Percentiles rank a stretch among this genome's conserved stretches.
Evolutionary conservation across 2,113 vertebrate genomes (phyloP).

Genomic region (Pluvianellus socialis): DNA sequence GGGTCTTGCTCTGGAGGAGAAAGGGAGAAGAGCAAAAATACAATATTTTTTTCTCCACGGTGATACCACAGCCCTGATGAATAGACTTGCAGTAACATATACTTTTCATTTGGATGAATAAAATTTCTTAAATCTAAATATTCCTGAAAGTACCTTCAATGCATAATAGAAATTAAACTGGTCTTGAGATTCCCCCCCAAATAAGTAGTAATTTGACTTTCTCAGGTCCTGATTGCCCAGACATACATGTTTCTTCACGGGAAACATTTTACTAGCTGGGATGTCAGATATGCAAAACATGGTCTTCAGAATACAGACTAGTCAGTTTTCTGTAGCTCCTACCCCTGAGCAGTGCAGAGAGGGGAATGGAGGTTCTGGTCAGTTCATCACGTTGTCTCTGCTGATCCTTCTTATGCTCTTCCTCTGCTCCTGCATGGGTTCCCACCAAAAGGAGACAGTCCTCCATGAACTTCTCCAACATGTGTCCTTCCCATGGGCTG

Average conservation of each 20-base stretch:
- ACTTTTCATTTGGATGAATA: background rate
- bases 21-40: background rate
- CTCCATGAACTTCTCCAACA: background rate
- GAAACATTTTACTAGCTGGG: background rate
- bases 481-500: background rate
- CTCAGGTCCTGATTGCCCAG: background rate
- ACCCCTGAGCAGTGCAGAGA: accelerated
- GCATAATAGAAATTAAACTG: background rate
- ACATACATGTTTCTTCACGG: background rate
- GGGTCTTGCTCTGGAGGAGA: background rate
- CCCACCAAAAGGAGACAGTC: background rate
- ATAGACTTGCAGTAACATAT: background rate
- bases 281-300: background rate
- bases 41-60: background rate
- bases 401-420: background rate
- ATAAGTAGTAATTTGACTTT: background rate
- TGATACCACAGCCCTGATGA: background rate
- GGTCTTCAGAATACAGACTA: background rate
- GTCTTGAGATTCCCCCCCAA: accelerated
- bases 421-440: background rate
- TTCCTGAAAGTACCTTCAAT: background rate
- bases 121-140: background rate
- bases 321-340: background rate
- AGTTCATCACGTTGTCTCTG: background rate
- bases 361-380: accelerated